Base-by-base conservation (phyloP, 2,113 vertebrate species). In the Pycnonotus jocosus region DNA sequence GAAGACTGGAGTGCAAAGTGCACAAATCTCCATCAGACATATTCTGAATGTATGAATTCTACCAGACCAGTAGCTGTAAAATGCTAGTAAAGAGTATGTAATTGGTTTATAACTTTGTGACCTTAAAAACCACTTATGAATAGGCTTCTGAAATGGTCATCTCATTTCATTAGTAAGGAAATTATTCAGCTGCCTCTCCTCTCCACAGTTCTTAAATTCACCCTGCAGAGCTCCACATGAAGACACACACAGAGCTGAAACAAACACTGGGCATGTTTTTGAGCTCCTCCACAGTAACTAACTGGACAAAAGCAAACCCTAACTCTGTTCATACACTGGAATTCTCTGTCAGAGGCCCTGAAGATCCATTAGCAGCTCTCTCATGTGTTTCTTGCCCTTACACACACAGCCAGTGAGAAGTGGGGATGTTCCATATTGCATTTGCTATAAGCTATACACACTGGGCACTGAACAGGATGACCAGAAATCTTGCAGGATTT, bases 401-500 rank as follows among this genome's bases (percentile, higher is more conserved):
- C 28, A 20, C 5, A 25, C 0, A 10, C 56, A 58, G 62, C 21
- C 15, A 69, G 44, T 4, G 5, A 93, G 86, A 64, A 82, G 54
- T 9, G 25, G 23, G 30, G 45, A 68, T 77, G 33, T n/a, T 65
- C 53, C 35, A 18, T 28, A 54, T 8, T 53, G 30, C 65, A 37
- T 53, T 48, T 79, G 40, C 78, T 69, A 12, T 33, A 38, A 71
- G 40, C n/a, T 76, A 1, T 11, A 53, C 20, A 24, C 24, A 28
- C 33, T 40, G 73, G 87, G 50, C 81, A 61, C 42, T 30, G 28
- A 91, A 48, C 1, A 70, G 37, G 20, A 92, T 28, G 77, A 81
- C 69, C 69, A 91, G 83, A 86, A 91, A 91, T 51, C 72, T 69
- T 84, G 53, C 83, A 92, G 89, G 88, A 86, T 91, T 93, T 93